Percentiles rank a stretch among this genome's conserved stretches.
phyloP scores from a whole-genome alignment of 2,113 vertebrate species.

The cat (Felis catus) region DNA sequence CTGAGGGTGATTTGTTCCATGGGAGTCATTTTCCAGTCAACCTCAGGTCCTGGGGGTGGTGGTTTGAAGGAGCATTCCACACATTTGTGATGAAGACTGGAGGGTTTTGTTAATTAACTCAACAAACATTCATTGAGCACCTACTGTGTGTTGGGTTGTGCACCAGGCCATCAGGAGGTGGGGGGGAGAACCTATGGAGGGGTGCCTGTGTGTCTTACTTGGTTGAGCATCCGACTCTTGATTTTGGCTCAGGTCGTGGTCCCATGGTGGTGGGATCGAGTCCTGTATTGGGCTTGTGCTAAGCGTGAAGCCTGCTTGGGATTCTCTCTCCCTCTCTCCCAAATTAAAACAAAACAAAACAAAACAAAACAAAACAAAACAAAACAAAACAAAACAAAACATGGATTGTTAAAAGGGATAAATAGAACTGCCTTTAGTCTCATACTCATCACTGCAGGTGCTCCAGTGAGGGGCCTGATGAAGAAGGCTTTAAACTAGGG shows the following conservation, averaged over 20 bases:
- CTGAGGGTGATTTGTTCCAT: conserved; percentile 74
- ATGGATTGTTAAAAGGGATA: not conserved
- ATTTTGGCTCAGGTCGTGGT: too few species aligned
- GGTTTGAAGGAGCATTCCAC: conserved; percentile 50
- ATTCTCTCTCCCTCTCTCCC: too few species aligned
- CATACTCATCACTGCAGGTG: not conserved
- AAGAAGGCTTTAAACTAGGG: not conserved
- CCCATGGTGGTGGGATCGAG: too few species aligned
- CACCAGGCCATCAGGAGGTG: not conserved
- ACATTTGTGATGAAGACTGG: conserved; percentile 50
- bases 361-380: too few species aligned
- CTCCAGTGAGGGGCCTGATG: not conserved
- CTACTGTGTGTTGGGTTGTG: conserved; percentile 52
- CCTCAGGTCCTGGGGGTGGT: conserved; percentile 48
- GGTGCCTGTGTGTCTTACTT: too few species aligned
- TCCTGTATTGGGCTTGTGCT: too few species aligned
- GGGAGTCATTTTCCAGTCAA: conserved; percentile 73
- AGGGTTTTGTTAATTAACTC: conserved; percentile 45
- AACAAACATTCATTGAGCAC: not conserved
- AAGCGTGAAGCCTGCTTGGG: too few species aligned
- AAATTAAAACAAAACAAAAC: too few species aligned
- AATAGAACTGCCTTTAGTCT: not conserved
- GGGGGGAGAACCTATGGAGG: not conserved
- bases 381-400: too few species aligned
- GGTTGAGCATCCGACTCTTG: too few species aligned